Evolutionary conservation across 2,888 invertebrate species (phyloP).

Genomic region (Amiota minor): DNA sequence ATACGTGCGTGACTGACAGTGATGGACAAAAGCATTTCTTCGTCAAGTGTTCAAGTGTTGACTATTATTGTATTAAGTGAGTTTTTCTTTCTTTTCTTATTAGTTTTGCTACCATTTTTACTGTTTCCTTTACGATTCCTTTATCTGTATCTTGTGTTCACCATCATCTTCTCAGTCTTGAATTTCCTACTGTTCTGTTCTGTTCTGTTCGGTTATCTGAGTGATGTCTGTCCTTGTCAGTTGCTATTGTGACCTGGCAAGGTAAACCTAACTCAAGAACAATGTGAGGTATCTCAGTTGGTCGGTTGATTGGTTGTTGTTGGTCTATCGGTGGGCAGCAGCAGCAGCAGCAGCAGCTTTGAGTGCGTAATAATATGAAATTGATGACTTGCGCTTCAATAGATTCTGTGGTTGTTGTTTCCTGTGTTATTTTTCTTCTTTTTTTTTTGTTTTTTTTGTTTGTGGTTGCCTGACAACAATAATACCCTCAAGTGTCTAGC

Average conservation of each 20-base stretch:
- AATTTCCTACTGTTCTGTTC: too few species aligned
- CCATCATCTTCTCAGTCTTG: too few species aligned
- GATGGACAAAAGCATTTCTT: constrained; percentile 63
- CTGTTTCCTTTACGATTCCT: constrained; percentile 15
- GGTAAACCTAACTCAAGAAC: too few species aligned
- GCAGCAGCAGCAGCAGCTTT: constrained; percentile 34
- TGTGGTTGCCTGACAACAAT: constrained; percentile 15
- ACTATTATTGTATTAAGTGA: constrained; percentile 43
- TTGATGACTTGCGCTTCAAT: constrained; percentile 65
- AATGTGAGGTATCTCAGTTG: neutral
- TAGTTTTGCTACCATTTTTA: constrained; percentile 42
- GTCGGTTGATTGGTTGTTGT: constrained; percentile 2
- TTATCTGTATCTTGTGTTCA: neutral
- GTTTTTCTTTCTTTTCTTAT: constrained; percentile 36
- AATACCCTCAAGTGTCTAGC: neutral
- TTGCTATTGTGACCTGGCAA: too few species aligned
- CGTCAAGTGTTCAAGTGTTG: constrained; percentile 53
- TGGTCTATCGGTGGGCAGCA: too few species aligned
- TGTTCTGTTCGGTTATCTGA: too few species aligned
- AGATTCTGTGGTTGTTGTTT: constrained; percentile 35
- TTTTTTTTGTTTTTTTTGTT: neutral
- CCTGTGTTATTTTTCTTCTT: constrained; percentile 36
- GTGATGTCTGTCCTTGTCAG: too few species aligned
- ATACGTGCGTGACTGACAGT: constrained; percentile 52
- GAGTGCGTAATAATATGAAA: constrained; percentile 67